Base-by-base conservation (phyloP, 1,140 invertebrate species). In the Riptortus pedestris region DNA sequence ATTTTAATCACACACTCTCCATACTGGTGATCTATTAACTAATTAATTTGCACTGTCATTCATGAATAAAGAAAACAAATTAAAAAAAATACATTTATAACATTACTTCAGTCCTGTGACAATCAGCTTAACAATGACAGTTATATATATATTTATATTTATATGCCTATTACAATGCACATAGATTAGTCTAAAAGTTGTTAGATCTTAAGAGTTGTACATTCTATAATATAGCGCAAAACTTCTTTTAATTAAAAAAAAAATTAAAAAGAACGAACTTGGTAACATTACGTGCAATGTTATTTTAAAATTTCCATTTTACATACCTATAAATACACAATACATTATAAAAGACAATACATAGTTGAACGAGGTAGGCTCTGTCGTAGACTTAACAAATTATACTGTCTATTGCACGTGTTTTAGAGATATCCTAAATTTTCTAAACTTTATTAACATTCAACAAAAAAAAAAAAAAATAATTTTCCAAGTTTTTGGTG, bases 271-370 rank as follows among this genome's bases (percentile, higher is more conserved):
- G 1, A 31, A 59, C 55, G 26, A 62, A 43, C 22, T 62, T 65
- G 63, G 63, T 65, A 65, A 65, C 63, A 65, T 63, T 65, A 48
- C 58, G 63, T 65, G 63, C 63, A 60, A 60, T 65, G 63, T 65
- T 60, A 65, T 65, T 65, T 60, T 43, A 63, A 51, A 33, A 31
- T 28, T 57, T 64, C 16, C 52, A 29, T 64, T 64, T 64, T 64
- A 18, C 27, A 29, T 64, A 63, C 28, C 47, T 63, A 48, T 63
- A 48, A 24, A 52, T 48, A 47, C 22, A 57, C 52, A 18, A 38
- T 64, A 48, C n/a, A 38, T 38, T 58, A 64, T 33, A 64, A 64
- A 64, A 57, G 47, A 63, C 27, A 51, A 31, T 62, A 57, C 58
- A 57, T 26, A 57, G 20, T 64, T 43, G 24, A 65, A 65, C 31